Percentiles rank a stretch among this genome's conserved stretches.
These are phyloP conservation scores for Egretta garzetta DNA, from an alignment of 2,113 vertebrate species.

Conservation along the genomic window DNA sequence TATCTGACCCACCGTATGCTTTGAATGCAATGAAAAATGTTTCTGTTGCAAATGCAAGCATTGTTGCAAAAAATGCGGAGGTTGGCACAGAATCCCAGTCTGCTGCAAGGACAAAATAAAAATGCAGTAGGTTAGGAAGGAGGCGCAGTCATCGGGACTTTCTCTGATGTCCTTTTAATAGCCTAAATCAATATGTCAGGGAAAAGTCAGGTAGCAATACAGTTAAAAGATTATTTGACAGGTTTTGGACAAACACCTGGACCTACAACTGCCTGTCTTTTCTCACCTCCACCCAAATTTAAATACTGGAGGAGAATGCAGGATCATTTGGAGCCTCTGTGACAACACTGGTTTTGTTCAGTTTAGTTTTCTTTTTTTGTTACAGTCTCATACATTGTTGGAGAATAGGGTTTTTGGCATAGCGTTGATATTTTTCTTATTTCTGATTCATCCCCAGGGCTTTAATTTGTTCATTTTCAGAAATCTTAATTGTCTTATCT, in stretches of 20 bases:
- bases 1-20: not conserved
- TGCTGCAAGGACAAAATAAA: not conserved
- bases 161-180: not conserved
- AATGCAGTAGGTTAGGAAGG: not conserved
- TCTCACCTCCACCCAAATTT: not conserved
- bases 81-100: not conserved
- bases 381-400: not conserved
- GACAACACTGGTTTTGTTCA: not conserved
- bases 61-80: not conserved
- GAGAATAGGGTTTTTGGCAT: not conserved
- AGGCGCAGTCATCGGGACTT: not conserved
- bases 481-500: not conserved
- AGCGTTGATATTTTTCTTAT: not conserved
- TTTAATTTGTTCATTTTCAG: not conserved
- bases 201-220: not conserved
- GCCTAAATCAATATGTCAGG: not conserved
- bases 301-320: not conserved
- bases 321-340: not conserved
- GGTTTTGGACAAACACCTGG: not conserved
- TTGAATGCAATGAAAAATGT: not conserved
- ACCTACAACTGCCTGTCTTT: not conserved
- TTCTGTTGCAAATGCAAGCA: not conserved
- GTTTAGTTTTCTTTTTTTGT: not conserved
- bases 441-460: not conserved
- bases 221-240: not conserved